A percentile compares a stretch with the other conserved stretches of the same genome.
phyloP scores from a whole-genome alignment of 2,888 invertebrate species.

The Patella pellucida region DNA sequence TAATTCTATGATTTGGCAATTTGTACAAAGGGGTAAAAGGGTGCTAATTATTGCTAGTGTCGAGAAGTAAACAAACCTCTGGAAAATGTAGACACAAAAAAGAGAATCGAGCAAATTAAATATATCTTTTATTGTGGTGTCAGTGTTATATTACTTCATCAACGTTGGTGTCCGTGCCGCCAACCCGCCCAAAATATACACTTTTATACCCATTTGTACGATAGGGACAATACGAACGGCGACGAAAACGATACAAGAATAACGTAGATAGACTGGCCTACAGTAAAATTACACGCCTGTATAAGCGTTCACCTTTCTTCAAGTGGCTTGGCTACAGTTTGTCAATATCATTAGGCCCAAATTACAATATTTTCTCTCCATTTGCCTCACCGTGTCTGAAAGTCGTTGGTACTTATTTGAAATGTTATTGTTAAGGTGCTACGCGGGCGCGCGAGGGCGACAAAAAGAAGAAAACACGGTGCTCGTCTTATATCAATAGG shows the following conservation, averaged over 20 bases:
- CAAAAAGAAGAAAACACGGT: too few relatives aligned
- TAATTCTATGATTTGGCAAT: conserved; percentile 2
- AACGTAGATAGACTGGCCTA: too few relatives aligned
- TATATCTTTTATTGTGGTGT: not conserved
- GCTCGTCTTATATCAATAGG: too few relatives aligned
- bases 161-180: not conserved
- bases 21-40: conserved; percentile 1
- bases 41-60: conserved; percentile 9
- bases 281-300: too few relatives aligned
- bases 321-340: conserved; percentile 24
- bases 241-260: not conserved
- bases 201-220: not conserved
- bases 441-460: too few relatives aligned
- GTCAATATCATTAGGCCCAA: conserved; percentile 26
- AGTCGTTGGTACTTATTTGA: conserved; percentile 26
- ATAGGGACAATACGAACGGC: not conserved
- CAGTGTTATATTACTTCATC: conserved; percentile 10
- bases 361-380: conserved; percentile 26
- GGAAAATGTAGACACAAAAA: conserved; percentile 7
- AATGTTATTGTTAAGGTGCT: conserved; percentile 1
- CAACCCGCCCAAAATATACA: conserved; percentile 4
- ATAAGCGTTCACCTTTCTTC: not conserved
- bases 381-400: conserved; percentile 19
- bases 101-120: not conserved
- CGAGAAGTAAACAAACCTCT: not conserved